Evolutionary conservation across 1,140 invertebrate genomes (phyloP), one percentile per base, ranked within the genome.

Genomic region (Spodoptera frugiperda): DNA sequence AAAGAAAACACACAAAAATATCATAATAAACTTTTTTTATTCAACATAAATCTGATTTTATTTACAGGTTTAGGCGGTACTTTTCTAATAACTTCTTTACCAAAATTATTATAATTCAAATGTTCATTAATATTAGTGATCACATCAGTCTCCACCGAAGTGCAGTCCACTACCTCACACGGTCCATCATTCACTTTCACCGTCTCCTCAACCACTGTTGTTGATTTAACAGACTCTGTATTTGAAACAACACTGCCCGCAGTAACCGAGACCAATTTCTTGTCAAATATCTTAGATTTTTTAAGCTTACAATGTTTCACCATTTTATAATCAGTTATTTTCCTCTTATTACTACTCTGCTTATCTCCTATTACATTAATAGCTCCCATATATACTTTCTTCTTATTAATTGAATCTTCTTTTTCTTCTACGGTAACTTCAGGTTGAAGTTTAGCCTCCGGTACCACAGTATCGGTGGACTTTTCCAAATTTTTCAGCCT

Each of bases 61-160:
- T 92, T 92, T 1, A 89, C 25, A 30, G 87, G 83, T 80, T 93
- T 93, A 5, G 77, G 19, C 4, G 82, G 78, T 44, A 93, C 54
- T 74, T 82, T 82, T 55, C 73, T 88, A 15, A 93, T 80, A 33
- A 80, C 57, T 85, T 92, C 89, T 67, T 83, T 81, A 25, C 90
- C 90, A 81, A 93, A 93, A 46, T 86, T 88, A 73, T 91, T 84
- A 67, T 90, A 90, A 78, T 91, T 93, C 33, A 92, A 82, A 15
- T 61, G 71, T 78, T 91, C 91, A 82, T 93, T 86, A 8, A 92
- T 89, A 78, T 92, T 92, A 54, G 87, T 87, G 4, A 92, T 44
- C 4, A 84, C 82, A 49, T 87, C 86, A 21, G 70, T 78, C 0
- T 92, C 80, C 6, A 82, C 72, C 12, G 84, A 87, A 5, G 91